Evolutionary conservation across 2,113 vertebrate species (phyloP), one percentile per base, ranked within the genome.

Genomic region (Oriolus oriolus): DNA sequence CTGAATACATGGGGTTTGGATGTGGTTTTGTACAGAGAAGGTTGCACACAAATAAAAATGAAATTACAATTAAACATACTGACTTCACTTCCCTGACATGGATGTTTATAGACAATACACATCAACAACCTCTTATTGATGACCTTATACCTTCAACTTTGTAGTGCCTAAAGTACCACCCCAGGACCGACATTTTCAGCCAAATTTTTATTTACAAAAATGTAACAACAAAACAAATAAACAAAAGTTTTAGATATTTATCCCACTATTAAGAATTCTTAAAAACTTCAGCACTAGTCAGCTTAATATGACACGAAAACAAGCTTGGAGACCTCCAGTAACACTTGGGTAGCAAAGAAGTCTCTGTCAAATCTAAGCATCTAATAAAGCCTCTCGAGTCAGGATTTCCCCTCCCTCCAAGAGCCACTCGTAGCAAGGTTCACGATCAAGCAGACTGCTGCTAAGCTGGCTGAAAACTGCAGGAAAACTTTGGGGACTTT

Each of bases 221-320:
- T 1, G 0, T 3, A 57, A 45, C 33, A 56, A 31, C 6, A 30
- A 57, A 60, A 30, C 2, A 31, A 56, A 47, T 1, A 11, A n/a
- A 47, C 6, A 10, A 12, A 71, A 21, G 2, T 28, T 85, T 41
- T 14, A 6, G 39, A 13, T 37, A 68, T 68, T 87, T 75, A 63
- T 21, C 10, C 17, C 18, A 24, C 52, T 52, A 42, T 4, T 31
- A 76, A 65, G 19, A 76, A 47, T 64, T 71, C 10, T 33, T 50
- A 26, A 66, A 4, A 84, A 31, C 18, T 87, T 70, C 27, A 71
- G 61, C 49, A 68, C 18, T 18, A 41, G 23, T n/a, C 24, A 71
- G 14, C 17, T 79, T 76, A 50, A 31, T 8, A 19, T 3, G 23
- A 74, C 11, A 27, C 0, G 15, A 76, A 84, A 83, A 65, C 28